Base-by-base conservation (phyloP, 2,888 invertebrate species). In the Eudemis profundana region DNA sequence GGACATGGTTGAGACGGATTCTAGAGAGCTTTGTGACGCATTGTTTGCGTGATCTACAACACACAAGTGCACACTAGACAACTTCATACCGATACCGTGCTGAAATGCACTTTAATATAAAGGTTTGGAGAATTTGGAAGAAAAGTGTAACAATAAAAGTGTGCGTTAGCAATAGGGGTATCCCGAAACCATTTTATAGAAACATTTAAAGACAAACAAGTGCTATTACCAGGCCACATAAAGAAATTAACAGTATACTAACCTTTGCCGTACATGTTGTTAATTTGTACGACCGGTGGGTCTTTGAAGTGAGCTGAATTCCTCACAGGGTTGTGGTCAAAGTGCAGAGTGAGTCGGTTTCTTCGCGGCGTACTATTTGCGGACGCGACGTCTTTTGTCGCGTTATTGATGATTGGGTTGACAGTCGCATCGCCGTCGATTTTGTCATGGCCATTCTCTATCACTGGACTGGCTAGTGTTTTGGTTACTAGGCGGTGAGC, bases 231-330 rank as follows among this genome's bases (percentile, higher is more conserved):
- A 36, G 23, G 47, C 42, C 47, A 66, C 23, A 54, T 7, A 14
- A 56, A 4, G 4, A 23, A 14, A 3, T 44, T 3, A 29, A 7
- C 15, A 27, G n/a, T 3, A n/a, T 17, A 77, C 84, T 50, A 36
- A 90, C 92, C 92, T 86, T 91, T 90, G 4, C 85, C 86, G 73
- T 86, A 87, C 83, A 89, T 77, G 61, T 77, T 69, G 66, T 75
- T 86, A 12, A 68, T 68, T 5, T 74, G 78, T 17, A 89, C 75
- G 56, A 76, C 79, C 0, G 93, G 93, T 0, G 96, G 96, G 79
- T 97, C 97, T 77, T 96, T 95, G 61, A 96, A 93, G 83, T 96
- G 95, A 71, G 95, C 92, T 0, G 97, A 96, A 66, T 95, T 95
- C 75, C 95, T 91, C 2, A 93, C 81, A 0, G 95, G 94, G 21